Evolutionary conservation across 2,797 vertebrate species (phyloP), one percentile per base, ranked within the genome.

Genomic region (Sebastes hubbsi): DNA sequence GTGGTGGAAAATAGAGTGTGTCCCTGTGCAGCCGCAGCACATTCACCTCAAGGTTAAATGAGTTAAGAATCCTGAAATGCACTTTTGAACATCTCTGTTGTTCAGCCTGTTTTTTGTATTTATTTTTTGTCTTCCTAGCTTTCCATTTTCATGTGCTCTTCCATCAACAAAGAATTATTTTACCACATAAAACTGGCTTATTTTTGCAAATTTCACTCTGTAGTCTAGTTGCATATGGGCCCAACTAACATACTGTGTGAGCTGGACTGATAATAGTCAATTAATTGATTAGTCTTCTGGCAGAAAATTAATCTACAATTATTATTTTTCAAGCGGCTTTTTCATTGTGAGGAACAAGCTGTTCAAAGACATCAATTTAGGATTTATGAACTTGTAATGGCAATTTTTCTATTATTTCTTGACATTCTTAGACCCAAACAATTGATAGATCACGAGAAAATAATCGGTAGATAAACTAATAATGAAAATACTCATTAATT

Each of bases 1-100:
- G 65, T 3, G 62, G n/a, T 38, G 30, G 32, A 80, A 52, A 59
- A 55, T 14, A n/a, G 36, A 76, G 36, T 20, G 36, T 20, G 71
- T 80, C 72, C 58, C 79, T 75, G 75, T 77, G 27, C 22, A 24
- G n/a, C 36, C 58, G 55, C 13, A 8, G 60, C 29, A 42, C 14
- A 71, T 52, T 82, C 22, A 58, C 10, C 14, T 36, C 55, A 88
- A 85, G 78, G 75, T 81, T 72, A 84, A 88, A 80, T 62, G 32
- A 82, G 61, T 85, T 76, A 62, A 4, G 13, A 32, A 52, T 67
- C 73, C 58, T n/a, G 46, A 61, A 65, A 62, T 18, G 59, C 54
- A 60, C 29, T 56, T 68, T 42, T 60, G 4, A 29, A 59, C 32
- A 59, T 52, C 49, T n/a, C 49, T 58, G 58, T 25, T 72, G 22